Evolutionary conservation across 2,888 invertebrate species (phyloP).

Genomic region (Anodontia alba): DNA sequence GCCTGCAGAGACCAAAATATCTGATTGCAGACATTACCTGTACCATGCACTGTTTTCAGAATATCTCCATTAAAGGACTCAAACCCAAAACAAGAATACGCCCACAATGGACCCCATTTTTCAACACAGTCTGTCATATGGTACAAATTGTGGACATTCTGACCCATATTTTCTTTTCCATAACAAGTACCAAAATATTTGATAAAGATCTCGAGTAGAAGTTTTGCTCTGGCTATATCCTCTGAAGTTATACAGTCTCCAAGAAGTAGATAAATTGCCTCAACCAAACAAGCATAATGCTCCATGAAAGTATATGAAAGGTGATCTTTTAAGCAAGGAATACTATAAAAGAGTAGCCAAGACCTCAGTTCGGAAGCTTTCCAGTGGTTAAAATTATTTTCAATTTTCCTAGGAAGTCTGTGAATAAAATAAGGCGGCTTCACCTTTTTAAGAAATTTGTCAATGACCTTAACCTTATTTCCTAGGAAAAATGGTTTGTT

Average conservation of each 20-base stretch:
- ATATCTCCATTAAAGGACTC: conserved; percentile 56
- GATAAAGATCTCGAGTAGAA: conserved; percentile 29
- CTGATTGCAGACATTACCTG: conserved; percentile 49
- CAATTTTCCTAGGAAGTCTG: conserved; percentile 40
- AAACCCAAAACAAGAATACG: conserved; percentile 43
- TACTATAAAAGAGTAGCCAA: not conserved
- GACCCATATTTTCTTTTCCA: conserved; percentile 20
- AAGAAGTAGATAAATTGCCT: conserved; percentile 42
- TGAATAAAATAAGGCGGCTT: conserved; percentile 3
- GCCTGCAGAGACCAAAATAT: conserved; percentile 51
- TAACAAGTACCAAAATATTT: conserved; percentile 26
- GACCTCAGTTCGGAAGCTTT: conserved; percentile 57
- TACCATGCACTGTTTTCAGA: conserved; percentile 39
- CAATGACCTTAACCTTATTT: not conserved
- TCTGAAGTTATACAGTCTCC: conserved; percentile 32
- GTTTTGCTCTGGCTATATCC: conserved; percentile 28
- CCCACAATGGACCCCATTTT: conserved; percentile 46
- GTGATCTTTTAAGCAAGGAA: conserved; percentile 13
- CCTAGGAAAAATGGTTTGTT: conserved; percentile 10
- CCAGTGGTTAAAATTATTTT: conserved; percentile 45
- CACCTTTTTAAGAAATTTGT: not conserved
- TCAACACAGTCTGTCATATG: conserved; percentile 37
- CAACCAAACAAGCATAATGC: conserved; percentile 41
- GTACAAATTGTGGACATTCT: conserved; percentile 45
- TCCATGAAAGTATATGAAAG: conserved; percentile 33